These are phyloP conservation scores for Chlorocebus sabaeus DNA, from an alignment of 2,113 vertebrate genomes.

Conservation along the genomic window DNA sequence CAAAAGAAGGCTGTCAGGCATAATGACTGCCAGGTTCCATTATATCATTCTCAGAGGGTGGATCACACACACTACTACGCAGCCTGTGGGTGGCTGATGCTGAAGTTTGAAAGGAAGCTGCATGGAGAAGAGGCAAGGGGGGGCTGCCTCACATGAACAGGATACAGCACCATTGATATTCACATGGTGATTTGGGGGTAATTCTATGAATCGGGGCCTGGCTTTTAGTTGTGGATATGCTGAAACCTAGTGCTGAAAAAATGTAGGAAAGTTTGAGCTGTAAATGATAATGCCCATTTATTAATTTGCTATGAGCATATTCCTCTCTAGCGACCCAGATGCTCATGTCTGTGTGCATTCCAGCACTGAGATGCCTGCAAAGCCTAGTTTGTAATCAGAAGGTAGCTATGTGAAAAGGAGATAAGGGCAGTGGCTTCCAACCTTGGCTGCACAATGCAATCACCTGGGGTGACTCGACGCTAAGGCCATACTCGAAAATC, in stretches of 20 bases:
- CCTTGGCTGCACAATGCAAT: neutral
- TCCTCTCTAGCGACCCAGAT: neutral
- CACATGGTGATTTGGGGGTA: neutral
- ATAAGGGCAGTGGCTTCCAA: accelerated
- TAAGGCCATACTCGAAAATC: neutral
- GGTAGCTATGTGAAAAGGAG: no score
- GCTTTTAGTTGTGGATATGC: neutral
- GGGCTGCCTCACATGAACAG: neutral
- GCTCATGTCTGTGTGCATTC: neutral
- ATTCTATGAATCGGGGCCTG: neutral
- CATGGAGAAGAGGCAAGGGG: neutral
- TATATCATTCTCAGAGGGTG: conserved; percentile 36
- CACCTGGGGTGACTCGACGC: no score
- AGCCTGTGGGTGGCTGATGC: conserved; percentile 31
- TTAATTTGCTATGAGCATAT: neutral
- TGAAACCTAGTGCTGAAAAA: neutral
- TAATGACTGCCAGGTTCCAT: conserved; percentile 61
- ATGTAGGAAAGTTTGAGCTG: neutral
- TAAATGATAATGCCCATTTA: neutral
- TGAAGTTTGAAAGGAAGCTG: conserved; percentile 41
- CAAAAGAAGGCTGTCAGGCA: conserved; percentile 68
- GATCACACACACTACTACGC: conserved; percentile 49
- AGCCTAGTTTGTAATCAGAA: neutral
- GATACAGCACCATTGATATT: neutral
- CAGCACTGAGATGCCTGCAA: neutral